A percentile compares a stretch with the other conserved stretches of the same genome.
These are phyloP conservation scores for Pollachius pollachius DNA, from an alignment of 2,113 vertebrate genomes.

Conservation along the genomic window DNA sequence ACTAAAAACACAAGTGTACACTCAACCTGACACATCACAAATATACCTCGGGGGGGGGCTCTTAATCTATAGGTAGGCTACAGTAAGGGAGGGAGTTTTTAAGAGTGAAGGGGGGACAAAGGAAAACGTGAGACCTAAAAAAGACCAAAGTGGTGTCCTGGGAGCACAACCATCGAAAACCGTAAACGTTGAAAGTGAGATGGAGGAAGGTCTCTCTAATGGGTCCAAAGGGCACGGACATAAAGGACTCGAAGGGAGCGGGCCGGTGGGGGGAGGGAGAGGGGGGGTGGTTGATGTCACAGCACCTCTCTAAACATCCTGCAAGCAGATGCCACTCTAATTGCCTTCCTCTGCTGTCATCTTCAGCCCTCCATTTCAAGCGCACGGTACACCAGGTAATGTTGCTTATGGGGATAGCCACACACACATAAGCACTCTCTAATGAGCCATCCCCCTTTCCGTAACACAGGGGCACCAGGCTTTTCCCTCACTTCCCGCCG, in stretches of 20 bases:
- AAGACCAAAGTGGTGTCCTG: no score
- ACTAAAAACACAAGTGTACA: no score
- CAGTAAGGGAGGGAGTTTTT: no score
- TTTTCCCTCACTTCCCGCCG: no score
- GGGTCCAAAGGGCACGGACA: slow-evolving; percentile 33
- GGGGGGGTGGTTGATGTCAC: slow-evolving; percentile 39
- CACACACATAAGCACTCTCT: slow-evolving; percentile 34
- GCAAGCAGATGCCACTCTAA: slow-evolving; percentile 61
- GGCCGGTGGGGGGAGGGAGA: no score
- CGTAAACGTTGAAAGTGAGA: background rate
- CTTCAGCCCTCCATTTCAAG: slow-evolving; percentile 47
- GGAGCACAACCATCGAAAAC: no score
- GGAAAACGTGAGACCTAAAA: no score
- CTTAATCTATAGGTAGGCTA: no score
- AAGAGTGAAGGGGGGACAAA: no score
- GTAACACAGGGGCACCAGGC: slow-evolving; percentile 22
- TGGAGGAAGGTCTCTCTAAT: slow-evolving; percentile 14
- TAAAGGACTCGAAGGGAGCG: slow-evolving; percentile 30
- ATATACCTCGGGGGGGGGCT: no score
- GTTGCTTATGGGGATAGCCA: slow-evolving; percentile 32
- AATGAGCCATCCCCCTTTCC: slow-evolving; percentile 55
- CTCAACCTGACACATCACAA: no score
- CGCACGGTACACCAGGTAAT: slow-evolving; percentile 49
- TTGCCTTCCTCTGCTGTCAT: slow-evolving; percentile 49
- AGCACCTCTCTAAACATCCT: slow-evolving; percentile 33